These are phyloP conservation scores for Ichneumoninae sp. DNA, from an alignment of 2,888 invertebrate genomes.

Conservation along the genomic window DNA sequence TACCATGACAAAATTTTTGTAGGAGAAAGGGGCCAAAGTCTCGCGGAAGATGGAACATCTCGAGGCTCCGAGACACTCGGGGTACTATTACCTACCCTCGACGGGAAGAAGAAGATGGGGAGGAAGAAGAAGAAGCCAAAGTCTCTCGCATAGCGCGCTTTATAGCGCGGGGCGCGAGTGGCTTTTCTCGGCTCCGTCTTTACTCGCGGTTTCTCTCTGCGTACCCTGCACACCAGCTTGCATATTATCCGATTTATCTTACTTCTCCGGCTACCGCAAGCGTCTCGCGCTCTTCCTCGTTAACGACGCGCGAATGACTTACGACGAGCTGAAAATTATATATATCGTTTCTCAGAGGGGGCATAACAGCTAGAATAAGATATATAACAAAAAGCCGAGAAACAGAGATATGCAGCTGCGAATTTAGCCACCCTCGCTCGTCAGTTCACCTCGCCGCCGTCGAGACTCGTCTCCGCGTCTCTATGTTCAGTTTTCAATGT, in stretches of 20 bases:
- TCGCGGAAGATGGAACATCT: constrained; percentile 31
- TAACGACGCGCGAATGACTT: constrained; percentile 73
- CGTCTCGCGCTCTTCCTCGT: constrained; percentile 69
- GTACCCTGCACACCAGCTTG: constrained; percentile 14
- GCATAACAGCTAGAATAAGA: constrained; percentile 41
- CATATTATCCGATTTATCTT: constrained; percentile 68
- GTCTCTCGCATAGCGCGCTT: constrained; percentile 52
- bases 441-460: not conserved
- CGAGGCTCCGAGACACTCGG: constrained; percentile 28
- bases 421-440: constrained; percentile 63
- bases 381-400: constrained; percentile 30
- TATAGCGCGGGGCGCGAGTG: constrained; percentile 48
- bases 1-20: constrained; percentile 16
- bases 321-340: constrained; percentile 60
- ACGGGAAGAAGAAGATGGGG: constrained; percentile 20
- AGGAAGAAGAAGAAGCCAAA: constrained; percentile 43
- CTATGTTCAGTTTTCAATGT: not conserved
- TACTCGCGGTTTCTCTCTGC: constrained; percentile 26
- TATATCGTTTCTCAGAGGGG: constrained; percentile 46
- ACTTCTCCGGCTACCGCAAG: constrained; percentile 57
- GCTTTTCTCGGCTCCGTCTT: constrained; percentile 55
- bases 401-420: constrained; percentile 53
- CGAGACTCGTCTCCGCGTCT: constrained; percentile 30
- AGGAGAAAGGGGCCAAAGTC: constrained; percentile 12
- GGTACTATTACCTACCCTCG: constrained; percentile 33